Base-by-base conservation (phyloP, 2,888 invertebrate genomes). In the Mesorhabditis belari region DNA sequence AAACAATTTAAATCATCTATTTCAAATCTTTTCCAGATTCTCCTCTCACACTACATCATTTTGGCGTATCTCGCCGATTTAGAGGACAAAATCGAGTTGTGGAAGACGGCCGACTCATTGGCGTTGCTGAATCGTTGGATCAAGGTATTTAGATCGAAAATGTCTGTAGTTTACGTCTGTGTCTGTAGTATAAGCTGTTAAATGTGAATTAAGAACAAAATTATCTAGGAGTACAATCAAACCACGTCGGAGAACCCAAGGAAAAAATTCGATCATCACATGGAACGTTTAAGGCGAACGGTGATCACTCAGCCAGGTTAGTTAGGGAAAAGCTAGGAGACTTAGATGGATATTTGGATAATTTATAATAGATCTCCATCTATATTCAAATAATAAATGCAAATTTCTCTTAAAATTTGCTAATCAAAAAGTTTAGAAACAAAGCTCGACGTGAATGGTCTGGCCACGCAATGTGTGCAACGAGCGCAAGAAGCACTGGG, bases 41-140 rank as follows among this genome's bases (percentile, higher is more conserved):
- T 76, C n/a, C 66, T 74, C 9, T 67, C 74, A 5, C 70, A 76
- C 59, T 76, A 75, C 57, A 64, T 64, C 51, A 70, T 76, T 52
- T 64, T 76, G 28, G 66, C 69, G 25, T 76, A 75, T 57, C 53
- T 76, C 55, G 69, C 66, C 55, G 74, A 74, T 21, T 65, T 77
- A 61, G 70, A 76, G 29, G 66, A 72, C 57, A 77, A 77, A 61
- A 70, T 76, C 57, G 64, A 66, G 49, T 58, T 69, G 57, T 71
- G 71, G 71, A 64, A 60, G 67, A 63, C 65, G 56, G 74, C 76
- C 29, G 74, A 75, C 58, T 71, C 71, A 54, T 66, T 74, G 26
- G 63, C 73, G 57, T 64, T 74, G 49, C 63, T 76, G 49, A 67
- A 74, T 9, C 70, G 77, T 27, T 77, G 77, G 75, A 69, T 76